phyloP scores from a whole-genome alignment of 2,113 vertebrate species.

The Malurus elegans region DNA sequence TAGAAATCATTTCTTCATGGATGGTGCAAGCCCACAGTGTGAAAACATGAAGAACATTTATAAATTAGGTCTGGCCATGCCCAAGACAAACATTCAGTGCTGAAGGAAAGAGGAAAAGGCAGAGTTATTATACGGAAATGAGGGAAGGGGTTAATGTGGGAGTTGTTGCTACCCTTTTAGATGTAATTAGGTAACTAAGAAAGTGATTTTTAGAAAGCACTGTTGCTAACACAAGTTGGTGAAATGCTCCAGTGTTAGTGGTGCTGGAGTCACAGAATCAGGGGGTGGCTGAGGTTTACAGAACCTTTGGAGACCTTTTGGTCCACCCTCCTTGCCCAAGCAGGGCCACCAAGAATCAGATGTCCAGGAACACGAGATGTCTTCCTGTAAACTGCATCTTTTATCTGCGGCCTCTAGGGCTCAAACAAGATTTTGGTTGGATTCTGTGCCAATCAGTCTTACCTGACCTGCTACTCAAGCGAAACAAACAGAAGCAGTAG shows the following conservation, averaged over 20 bases:
- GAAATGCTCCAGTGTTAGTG: background rate
- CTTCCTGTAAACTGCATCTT: accelerated
- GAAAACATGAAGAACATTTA: background rate
- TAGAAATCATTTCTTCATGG: background rate
- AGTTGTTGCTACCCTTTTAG: background rate
- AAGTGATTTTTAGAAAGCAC: background rate
- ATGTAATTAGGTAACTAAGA: constrained; percentile 28
- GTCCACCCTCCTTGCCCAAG: background rate
- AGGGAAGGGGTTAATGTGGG: background rate
- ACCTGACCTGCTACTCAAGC: background rate
- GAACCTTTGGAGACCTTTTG: background rate
- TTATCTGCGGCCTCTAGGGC: background rate
- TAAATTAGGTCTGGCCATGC: background rate
- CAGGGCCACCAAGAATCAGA: background rate
- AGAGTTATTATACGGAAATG: background rate
- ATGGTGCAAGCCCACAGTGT: background rate
- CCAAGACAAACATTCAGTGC: background rate
- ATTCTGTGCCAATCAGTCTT: background rate
- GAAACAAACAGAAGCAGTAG: constrained; percentile 6
- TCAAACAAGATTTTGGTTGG: background rate
- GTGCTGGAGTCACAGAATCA: background rate
- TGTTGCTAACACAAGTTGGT: background rate
- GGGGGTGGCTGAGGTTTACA: background rate
- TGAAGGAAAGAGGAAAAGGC: background rate
- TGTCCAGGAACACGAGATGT: background rate